Evolutionary conservation across 2,888 invertebrate species (phyloP).

Genomic region (Orgyia antiqua): DNA sequence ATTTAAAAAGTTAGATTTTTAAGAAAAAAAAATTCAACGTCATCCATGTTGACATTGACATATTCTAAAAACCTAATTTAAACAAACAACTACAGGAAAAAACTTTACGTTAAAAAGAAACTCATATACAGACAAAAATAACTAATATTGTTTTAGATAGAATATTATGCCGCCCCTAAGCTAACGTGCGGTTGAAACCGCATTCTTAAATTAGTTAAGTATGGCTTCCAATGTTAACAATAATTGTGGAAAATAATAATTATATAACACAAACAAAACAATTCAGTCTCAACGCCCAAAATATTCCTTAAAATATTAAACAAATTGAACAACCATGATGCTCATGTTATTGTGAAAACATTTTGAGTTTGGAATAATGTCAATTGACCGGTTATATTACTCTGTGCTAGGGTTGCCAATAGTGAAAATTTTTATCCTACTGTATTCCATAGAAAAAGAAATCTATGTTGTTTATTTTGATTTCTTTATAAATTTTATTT

Average conservation of each 20-base stretch:
- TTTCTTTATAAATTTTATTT: too few species aligned
- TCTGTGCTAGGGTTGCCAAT: too few species aligned
- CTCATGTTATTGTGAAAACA: slow-evolving; percentile 6
- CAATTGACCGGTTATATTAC: not conserved
- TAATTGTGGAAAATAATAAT: slow-evolving; percentile 63
- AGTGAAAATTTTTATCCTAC: too few species aligned
- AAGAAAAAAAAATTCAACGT: slow-evolving; percentile 26
- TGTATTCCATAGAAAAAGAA: too few species aligned
- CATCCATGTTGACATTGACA: slow-evolving; percentile 32
- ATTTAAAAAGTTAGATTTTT: slow-evolving; percentile 59
- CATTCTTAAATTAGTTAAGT: slow-evolving; percentile 40
- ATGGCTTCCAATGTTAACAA: slow-evolving; percentile 40
- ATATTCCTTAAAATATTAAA: slow-evolving; percentile 50
- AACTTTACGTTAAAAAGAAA: slow-evolving; percentile 50
- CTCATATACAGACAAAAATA: slow-evolving; percentile 77
- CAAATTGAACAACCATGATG: slow-evolving; percentile 34
- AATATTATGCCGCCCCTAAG: slow-evolving; percentile 43
- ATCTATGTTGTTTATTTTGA: too few species aligned
- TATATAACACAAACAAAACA: slow-evolving; percentile 76
- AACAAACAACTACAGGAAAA: slow-evolving; percentile 64
- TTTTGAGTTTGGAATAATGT: not conserved
- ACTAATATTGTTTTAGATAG: slow-evolving; percentile 54
- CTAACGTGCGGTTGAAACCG: slow-evolving; percentile 39
- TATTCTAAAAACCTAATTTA: slow-evolving; percentile 65
- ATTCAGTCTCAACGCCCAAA: slow-evolving; percentile 76